These are phyloP conservation scores for Amphiprion clarkii DNA, from an alignment of 2,797 vertebrate genomes.

Conservation along the genomic window DNA sequence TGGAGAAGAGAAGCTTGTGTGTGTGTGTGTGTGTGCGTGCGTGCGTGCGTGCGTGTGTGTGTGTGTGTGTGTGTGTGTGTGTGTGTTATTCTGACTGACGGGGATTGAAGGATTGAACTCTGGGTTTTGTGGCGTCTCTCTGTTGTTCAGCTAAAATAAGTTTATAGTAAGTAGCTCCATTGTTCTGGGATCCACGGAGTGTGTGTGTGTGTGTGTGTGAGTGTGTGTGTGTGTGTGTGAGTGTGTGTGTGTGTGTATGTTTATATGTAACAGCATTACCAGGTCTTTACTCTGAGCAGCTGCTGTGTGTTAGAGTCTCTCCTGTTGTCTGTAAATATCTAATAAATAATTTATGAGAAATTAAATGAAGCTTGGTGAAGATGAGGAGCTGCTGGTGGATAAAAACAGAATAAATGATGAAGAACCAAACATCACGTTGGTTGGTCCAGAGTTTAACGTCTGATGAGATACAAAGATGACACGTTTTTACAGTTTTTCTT, in stretches of 20 bases:
- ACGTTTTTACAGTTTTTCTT: too few relatives aligned
- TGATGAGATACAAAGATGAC: too few relatives aligned
- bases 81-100: conserved; percentile 34
- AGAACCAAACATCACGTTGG: too few relatives aligned
- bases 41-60: background rate
- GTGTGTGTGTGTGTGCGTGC: conserved; percentile 11
- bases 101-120: conserved; percentile 48
- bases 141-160: conserved; percentile 69
- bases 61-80: conserved; percentile 11
- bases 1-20: too few relatives aligned
- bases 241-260: conserved; percentile 4
- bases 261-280: conserved; percentile 25
- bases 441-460: too few relatives aligned
- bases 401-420: too few relatives aligned
- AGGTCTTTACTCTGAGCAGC: background rate
- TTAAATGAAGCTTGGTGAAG: too few relatives aligned
- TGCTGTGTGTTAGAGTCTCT: background rate
- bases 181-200: conserved; percentile 84
- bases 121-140: conserved; percentile 55
- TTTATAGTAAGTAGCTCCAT: conserved; percentile 69
- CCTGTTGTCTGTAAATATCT: too few relatives aligned
- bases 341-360: too few relatives aligned
- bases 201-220: conserved; percentile 10
- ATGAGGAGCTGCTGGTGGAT: too few relatives aligned
- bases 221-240: conserved; percentile 8